These are phyloP conservation scores for Nomada flava DNA, from an alignment of 2,888 invertebrate genomes.

Conservation along the genomic window DNA sequence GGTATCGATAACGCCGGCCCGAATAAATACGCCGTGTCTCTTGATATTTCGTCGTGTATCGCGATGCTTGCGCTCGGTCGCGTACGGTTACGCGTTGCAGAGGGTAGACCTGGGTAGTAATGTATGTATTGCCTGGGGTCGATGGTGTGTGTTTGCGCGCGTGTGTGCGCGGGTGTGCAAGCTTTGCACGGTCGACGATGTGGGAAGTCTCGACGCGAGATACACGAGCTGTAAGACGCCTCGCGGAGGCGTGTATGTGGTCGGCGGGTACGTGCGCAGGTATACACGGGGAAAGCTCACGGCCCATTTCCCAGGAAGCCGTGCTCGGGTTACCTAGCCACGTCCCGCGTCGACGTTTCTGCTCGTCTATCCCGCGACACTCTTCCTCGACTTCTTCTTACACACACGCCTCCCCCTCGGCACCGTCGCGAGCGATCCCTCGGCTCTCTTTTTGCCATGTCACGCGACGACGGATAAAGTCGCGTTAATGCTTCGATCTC, in stretches of 20 bases:
- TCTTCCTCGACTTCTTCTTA: background rate
- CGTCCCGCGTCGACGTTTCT: constrained; percentile 18
- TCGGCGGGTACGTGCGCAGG: constrained; percentile 34
- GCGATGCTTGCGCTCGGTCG: background rate
- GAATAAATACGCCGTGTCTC: constrained; percentile 26
- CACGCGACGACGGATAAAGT: constrained; percentile 24
- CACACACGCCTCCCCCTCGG: background rate
- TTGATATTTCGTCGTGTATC: constrained; percentile 21
- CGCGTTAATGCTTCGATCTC: constrained; percentile 34
- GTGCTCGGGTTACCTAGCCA: constrained; percentile 58
- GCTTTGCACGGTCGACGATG: constrained; percentile 37
- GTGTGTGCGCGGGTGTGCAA: background rate
- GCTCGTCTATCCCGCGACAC: background rate
- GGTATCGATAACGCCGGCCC: constrained; percentile 10
- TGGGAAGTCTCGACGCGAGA: constrained; percentile 18
- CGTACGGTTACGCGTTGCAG: background rate
- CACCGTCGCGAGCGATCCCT: background rate
- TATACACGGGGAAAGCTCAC: constrained; percentile 56
- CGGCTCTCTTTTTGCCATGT: background rate
- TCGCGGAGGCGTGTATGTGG: constrained; percentile 9
- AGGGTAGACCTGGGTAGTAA: background rate
- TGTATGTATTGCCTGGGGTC: background rate
- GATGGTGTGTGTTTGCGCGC: constrained; percentile 3
- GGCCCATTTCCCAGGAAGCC: constrained; percentile 73
- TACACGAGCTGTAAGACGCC: constrained; percentile 24